A percentile compares a stretch with the other conserved stretches of the same genome.
Evolutionary conservation across 1,140 invertebrate species (phyloP).

Genomic region (Apis cerana): DNA sequence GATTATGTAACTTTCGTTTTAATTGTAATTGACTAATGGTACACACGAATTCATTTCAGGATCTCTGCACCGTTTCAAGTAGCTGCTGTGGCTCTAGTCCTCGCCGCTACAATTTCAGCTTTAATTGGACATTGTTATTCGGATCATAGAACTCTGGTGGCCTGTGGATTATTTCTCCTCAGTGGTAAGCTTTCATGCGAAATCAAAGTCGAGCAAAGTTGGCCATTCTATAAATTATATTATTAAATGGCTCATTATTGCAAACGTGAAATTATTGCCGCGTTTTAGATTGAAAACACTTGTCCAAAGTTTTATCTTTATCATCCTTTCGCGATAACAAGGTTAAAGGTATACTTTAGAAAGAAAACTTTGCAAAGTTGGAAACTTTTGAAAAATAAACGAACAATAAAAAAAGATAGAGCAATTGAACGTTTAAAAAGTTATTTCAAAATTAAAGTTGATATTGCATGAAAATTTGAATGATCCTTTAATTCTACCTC

Average conservation of each 20-base stretch:
- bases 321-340: too few relatives aligned
- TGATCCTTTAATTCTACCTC: too few relatives aligned
- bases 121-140: constrained; percentile 84
- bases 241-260: too few relatives aligned
- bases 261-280: too few relatives aligned
- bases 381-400: not conserved
- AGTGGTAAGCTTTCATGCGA: constrained; percentile 80
- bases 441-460: too few relatives aligned
- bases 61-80: constrained; percentile 84
- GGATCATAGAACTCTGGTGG: constrained; percentile 84
- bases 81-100: constrained; percentile 81
- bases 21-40: not conserved
- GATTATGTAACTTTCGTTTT: not conserved
- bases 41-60: constrained; percentile 76
- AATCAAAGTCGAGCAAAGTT: not conserved
- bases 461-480: too few relatives aligned
- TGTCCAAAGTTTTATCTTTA: too few relatives aligned
- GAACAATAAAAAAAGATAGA: too few relatives aligned
- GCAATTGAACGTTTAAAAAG: too few relatives aligned
- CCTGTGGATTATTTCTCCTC: constrained; percentile 84
- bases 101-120: constrained; percentile 83
- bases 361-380: not conserved
- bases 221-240: too few relatives aligned
- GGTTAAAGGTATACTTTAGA: too few relatives aligned
- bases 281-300: too few relatives aligned